These are phyloP conservation scores for Rhombomys opimus DNA, from an alignment of 2,113 vertebrate genomes.

Conservation along the genomic window DNA sequence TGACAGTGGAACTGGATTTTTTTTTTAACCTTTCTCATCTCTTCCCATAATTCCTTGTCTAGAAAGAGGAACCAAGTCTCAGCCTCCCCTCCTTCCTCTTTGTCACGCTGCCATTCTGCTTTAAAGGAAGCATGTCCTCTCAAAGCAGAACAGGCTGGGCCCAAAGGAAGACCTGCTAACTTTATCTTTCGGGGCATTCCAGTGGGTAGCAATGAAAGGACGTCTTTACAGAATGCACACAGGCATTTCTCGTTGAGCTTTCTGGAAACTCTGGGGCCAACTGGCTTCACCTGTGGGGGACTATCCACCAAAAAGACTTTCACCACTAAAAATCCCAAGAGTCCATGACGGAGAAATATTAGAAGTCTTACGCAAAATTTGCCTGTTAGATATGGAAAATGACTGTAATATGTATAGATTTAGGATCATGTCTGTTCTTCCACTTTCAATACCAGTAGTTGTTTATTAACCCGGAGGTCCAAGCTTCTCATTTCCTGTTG, in stretches of 20 bases:
- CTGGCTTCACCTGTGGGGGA: background rate
- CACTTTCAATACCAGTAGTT: rapidly evolving
- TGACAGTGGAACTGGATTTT: background rate
- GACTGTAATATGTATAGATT: background rate
- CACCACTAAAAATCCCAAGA: background rate
- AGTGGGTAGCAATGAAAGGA: background rate
- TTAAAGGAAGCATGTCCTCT: background rate
- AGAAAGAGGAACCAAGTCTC: background rate
- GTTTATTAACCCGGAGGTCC: background rate
- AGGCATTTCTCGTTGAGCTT: rapidly evolving
- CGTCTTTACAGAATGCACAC: background rate
- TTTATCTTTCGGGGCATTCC: background rate
- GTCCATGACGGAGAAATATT: background rate
- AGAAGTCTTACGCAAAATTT: background rate
- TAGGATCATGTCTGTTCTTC: background rate
- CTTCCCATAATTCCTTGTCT: background rate
- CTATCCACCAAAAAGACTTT: background rate
- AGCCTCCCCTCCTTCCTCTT: background rate
- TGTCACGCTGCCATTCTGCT: background rate
- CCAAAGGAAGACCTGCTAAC: background rate
- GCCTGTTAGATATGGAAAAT: background rate
- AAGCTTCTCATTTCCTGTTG: background rate
- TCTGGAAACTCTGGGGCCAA: background rate
- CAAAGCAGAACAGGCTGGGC: background rate
- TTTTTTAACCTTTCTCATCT: background rate